These are phyloP conservation scores for Epinotia ramella DNA, from an alignment of 2,888 invertebrate species.

Conservation along the genomic window DNA sequence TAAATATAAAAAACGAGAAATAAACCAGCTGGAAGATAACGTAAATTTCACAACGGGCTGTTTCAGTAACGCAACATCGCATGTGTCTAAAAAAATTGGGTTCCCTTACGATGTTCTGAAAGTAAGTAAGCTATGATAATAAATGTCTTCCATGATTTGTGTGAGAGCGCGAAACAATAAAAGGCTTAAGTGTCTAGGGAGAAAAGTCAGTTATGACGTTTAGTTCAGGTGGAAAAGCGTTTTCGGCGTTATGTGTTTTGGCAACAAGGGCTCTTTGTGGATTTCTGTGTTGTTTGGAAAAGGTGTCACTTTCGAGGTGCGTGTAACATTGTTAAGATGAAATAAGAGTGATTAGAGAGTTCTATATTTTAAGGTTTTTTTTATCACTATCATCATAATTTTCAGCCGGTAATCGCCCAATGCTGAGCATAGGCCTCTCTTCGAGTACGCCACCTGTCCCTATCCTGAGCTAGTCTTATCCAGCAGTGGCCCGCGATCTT, in stretches of 20 bases:
- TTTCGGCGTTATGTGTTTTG: neutral
- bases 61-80: neutral
- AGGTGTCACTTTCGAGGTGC: neutral
- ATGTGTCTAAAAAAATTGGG: neutral
- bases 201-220: neutral
- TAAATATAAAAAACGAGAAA: conserved; percentile 17
- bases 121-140: neutral
- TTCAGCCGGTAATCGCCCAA: too few species aligned
- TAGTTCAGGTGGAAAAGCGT: neutral
- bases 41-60: neutral
- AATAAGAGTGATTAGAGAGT: neutral
- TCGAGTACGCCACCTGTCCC: too few species aligned
- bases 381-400: too few species aligned
- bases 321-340: neutral
- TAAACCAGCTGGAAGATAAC: conserved; percentile 6
- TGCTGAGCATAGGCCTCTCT: too few species aligned
- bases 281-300: neutral
- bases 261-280: conserved; percentile 2
- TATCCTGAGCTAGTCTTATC: too few species aligned
- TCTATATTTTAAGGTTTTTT: neutral
- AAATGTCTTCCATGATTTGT: conserved; percentile 18
- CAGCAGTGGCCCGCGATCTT: too few species aligned
- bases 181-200: neutral
- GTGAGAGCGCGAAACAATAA: neutral
- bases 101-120: neutral